Conservation (phyloP, 2,888 invertebrate genomes). For the Eumerus sabulonum region DNA sequence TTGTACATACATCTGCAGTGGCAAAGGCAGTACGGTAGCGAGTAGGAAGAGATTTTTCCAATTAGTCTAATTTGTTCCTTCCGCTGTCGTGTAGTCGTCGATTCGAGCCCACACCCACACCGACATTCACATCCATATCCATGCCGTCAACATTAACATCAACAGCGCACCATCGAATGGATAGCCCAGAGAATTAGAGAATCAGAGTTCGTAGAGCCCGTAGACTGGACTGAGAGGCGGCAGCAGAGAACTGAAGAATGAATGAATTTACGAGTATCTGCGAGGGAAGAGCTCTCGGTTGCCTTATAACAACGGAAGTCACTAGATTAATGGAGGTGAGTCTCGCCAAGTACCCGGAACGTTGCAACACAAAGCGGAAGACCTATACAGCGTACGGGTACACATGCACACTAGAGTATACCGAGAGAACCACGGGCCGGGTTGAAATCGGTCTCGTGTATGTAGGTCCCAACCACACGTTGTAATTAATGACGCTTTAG, state of each 20-base stretch:
- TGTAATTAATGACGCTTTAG: slow-evolving; percentile 57
- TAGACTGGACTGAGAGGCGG: too few species aligned
- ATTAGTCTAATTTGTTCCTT: slow-evolving; percentile 70
- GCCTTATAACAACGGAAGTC: slow-evolving; percentile 45
- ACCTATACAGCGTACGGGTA: background rate
- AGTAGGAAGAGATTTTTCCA: slow-evolving; percentile 66
- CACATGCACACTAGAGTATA: too few species aligned
- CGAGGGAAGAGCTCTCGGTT: slow-evolving; percentile 28
- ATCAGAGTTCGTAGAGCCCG: too few species aligned
- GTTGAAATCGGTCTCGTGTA: too few species aligned
- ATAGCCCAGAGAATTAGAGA: too few species aligned
- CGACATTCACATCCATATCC: background rate
- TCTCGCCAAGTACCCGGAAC: slow-evolving; percentile 20
- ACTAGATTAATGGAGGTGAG: slow-evolving; percentile 44
- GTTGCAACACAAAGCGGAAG: slow-evolving; percentile 3
- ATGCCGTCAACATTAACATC: background rate
- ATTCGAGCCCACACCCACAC: slow-evolving; percentile 28
- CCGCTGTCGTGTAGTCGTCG: slow-evolving; percentile 62
- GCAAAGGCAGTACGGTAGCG: slow-evolving; percentile 22
- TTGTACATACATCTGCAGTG: slow-evolving; percentile 40
- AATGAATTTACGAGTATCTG: slow-evolving; percentile 29
- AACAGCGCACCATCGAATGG: too few species aligned
- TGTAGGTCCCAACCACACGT: slow-evolving; percentile 5
- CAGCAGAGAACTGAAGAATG: slow-evolving; percentile 9
- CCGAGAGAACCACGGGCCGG: too few species aligned